These are phyloP conservation scores for Pelecanoides urinatrix DNA, from an alignment of 2,113 vertebrate genomes.

Conservation along the genomic window DNA sequence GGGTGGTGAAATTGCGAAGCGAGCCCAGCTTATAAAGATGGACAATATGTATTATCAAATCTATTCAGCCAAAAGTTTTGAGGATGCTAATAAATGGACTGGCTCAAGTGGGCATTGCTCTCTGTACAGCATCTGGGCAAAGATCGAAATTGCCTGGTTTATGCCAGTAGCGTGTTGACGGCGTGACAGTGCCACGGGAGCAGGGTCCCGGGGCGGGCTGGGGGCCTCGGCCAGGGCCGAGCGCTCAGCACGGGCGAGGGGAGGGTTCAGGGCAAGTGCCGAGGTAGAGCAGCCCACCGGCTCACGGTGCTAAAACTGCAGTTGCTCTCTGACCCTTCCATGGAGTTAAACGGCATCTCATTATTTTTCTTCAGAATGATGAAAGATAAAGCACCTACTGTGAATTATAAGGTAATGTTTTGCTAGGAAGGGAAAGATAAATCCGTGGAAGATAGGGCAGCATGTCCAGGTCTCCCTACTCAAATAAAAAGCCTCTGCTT, in stretches of 20 bases:
- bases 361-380: neutral
- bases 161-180: rapidly evolving
- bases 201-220: neutral
- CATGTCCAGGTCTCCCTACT: neutral
- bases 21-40: rapidly evolving
- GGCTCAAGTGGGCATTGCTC: neutral
- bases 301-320: neutral
- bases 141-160: too few relatives aligned
- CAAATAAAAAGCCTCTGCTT: neutral
- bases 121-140: neutral
- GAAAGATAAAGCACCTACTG: neutral
- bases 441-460: neutral
- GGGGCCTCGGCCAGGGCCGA: rapidly evolving
- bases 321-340: rapidly evolving
- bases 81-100: rapidly evolving
- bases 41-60: rapidly evolving
- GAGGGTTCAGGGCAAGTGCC: neutral
- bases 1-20: rapidly evolving
- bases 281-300: neutral
- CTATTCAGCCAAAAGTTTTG: neutral
- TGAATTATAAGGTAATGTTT: neutral
- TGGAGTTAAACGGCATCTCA: rapidly evolving
- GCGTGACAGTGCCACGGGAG: neutral
- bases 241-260: neutral
- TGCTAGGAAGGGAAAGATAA: neutral